phyloP scores from a whole-genome alignment of 2,888 invertebrate genomes.

The Lissocephala sabroskyi region DNA sequence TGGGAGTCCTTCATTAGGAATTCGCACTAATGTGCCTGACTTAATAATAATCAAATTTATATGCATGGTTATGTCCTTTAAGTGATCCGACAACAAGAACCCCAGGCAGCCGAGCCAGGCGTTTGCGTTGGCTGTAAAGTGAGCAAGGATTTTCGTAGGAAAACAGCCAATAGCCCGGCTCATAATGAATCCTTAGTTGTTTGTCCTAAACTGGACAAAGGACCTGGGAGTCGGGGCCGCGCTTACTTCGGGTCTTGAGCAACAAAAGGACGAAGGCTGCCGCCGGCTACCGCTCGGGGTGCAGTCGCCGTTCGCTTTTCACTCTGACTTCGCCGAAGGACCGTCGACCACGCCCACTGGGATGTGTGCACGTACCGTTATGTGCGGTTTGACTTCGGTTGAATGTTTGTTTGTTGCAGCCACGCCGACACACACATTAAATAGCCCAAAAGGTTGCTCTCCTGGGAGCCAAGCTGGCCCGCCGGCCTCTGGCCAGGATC shows the following conservation, averaged over 20 bases:
- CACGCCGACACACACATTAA: conserved; percentile 58
- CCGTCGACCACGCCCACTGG: background rate
- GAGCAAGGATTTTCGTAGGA: conserved; percentile 17
- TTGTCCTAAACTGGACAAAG: conserved; percentile 10
- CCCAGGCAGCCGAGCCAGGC: conserved; percentile 1
- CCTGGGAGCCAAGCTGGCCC: conserved; percentile 43
- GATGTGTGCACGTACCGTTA: conserved; percentile 27
- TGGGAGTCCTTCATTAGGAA: conserved; percentile 45
- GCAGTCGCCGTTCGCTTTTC: too few relatives aligned
- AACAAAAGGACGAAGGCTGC: too few relatives aligned
- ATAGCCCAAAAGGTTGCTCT: conserved; percentile 68
- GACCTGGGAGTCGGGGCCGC: too few relatives aligned
- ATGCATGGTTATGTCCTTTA: conserved; percentile 70
- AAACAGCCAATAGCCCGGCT: conserved; percentile 51
- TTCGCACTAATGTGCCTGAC: conserved; percentile 63
- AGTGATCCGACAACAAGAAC: conserved; percentile 36
- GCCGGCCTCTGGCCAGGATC: background rate
- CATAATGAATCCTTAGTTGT: conserved; percentile 29
- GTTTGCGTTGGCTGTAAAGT: background rate
- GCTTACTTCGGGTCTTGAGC: conserved; percentile 19
- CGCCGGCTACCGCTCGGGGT: background rate
- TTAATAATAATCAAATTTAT: conserved; percentile 70
- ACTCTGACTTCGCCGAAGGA: too few relatives aligned
- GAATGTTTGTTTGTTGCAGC: conserved; percentile 26
- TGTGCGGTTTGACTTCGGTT: conserved; percentile 20